Conservation (phyloP, 2,797 vertebrate genomes). For the Carapus acus region DNA sequence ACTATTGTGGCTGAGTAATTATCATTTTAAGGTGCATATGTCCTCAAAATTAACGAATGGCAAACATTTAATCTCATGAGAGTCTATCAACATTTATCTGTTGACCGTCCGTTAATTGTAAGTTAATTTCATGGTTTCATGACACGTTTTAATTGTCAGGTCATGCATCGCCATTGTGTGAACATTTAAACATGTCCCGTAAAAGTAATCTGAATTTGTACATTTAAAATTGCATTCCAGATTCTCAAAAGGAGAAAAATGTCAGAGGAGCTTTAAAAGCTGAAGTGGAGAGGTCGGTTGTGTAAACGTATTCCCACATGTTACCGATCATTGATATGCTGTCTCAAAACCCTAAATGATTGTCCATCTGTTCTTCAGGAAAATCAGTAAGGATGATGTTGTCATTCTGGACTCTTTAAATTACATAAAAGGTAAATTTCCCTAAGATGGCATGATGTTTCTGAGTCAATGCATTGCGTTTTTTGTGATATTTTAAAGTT, state of each 20-base stretch:
- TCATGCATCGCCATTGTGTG: too few species aligned
- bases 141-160: too few species aligned
- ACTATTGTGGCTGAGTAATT: too few species aligned
- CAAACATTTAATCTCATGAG: too few species aligned
- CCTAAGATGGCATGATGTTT: background rate
- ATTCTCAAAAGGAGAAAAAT: constrained; percentile 77
- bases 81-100: too few species aligned
- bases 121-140: too few species aligned
- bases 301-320: background rate
- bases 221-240: too few species aligned
- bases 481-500: background rate
- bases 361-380: constrained; percentile 58
- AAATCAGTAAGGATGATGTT: constrained; percentile 77
- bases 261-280: constrained; percentile 74
- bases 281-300: constrained; percentile 77
- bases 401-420: constrained; percentile 82
- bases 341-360: constrained; percentile 3
- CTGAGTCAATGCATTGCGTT: background rate
- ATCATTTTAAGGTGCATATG: too few species aligned
- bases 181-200: too few species aligned
- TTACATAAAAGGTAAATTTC: constrained; percentile 79
- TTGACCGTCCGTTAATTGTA: too few species aligned
- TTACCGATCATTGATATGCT: background rate
- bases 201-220: too few species aligned
- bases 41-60: too few species aligned